phyloP scores from a whole-genome alignment of 2,797 vertebrate species.

The Alauda arvensis region DNA sequence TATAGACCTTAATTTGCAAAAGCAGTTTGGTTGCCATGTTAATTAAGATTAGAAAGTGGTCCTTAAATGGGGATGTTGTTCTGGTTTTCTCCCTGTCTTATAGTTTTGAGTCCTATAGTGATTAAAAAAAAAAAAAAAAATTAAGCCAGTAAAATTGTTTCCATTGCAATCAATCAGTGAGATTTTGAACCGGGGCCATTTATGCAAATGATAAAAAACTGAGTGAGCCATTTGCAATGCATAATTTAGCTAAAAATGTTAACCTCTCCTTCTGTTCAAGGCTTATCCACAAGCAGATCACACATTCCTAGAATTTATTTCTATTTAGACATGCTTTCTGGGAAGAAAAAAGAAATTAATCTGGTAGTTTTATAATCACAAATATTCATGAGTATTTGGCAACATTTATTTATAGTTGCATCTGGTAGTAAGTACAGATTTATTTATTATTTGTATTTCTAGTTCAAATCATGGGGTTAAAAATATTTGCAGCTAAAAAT shows the following conservation, averaged over 20 bases:
- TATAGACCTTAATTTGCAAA: background rate
- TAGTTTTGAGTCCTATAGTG: background rate
- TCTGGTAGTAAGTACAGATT: background rate
- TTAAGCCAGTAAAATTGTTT: background rate
- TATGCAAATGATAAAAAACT: slow-evolving; percentile 41
- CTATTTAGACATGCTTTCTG: slow-evolving; percentile 12
- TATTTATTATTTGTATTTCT: slow-evolving; percentile 28
- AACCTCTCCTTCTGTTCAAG: slow-evolving; percentile 55
- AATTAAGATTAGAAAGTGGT: background rate
- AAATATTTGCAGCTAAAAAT: background rate
- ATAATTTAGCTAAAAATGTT: slow-evolving; percentile 60
- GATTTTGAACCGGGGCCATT: slow-evolving; percentile 41
- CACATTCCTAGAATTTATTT: slow-evolving; percentile 22
- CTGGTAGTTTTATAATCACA: slow-evolving; percentile 1
- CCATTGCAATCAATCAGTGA: slow-evolving; percentile 23
- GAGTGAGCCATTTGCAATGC: slow-evolving; percentile 41
- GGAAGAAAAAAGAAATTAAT: background rate
- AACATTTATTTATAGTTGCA: slow-evolving; percentile 11
- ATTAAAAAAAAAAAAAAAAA: background rate
- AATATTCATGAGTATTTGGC: slow-evolving; percentile 24
- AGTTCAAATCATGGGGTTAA: background rate
- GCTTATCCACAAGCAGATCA: slow-evolving; percentile 35
- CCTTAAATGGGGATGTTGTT: background rate
- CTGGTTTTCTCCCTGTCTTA: background rate
- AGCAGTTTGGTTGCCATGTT: background rate